Base-by-base conservation (phyloP, 92 coral and sea anemone species). In the Parazoanthus atlanticus region DNA sequence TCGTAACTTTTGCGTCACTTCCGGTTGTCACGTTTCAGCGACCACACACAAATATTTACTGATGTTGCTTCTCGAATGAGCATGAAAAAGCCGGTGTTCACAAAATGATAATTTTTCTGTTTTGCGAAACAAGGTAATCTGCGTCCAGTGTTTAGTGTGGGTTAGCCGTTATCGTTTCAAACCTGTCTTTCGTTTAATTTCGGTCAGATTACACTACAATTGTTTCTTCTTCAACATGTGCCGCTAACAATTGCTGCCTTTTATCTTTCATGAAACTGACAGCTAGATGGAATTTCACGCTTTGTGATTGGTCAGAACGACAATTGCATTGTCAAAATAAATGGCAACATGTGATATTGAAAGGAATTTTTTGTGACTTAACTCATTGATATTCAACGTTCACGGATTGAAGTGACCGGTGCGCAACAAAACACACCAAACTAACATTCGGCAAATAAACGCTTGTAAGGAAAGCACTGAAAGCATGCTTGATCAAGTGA, bases 261-360 rank as follows among this genome's bases (percentile, higher is more conserved):
- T 61, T 61, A 23, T 19, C n/a, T 61, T 61, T 61, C 28, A 3
- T 19, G 16, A 61, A 3, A 21, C 28, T 61, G 69, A 61, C 69
- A 21, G 26, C 69, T 23, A 25, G 9, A 61, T 19, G 21, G 15
- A 61, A 15, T 61, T 19, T 19, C 26, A 19, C 26, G 69, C 26
- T 61, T 10, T 46, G 38, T 78, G 82, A 78, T 47, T 78, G 82
- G 82, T 10, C 36, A 29, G 34, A 40, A 40, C 23, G 40, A 78
- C 82, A 78, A 78, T 78, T 2, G 19, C 29, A 43, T 9, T 43
- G 82, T 78, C 82, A 78, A 78, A 78, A 76, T 76, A 40, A 75
- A 76, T 76, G 58, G 46, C 80, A 40, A 21, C 80, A 41, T 76
- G 43, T 76, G 10, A 19, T 16, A 33, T 25, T 74, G 36, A 15